Evolutionary conservation across 2,797 vertebrate species (phyloP), one percentile per base, ranked within the genome.

Genomic region (Austrolebias charrua): DNA sequence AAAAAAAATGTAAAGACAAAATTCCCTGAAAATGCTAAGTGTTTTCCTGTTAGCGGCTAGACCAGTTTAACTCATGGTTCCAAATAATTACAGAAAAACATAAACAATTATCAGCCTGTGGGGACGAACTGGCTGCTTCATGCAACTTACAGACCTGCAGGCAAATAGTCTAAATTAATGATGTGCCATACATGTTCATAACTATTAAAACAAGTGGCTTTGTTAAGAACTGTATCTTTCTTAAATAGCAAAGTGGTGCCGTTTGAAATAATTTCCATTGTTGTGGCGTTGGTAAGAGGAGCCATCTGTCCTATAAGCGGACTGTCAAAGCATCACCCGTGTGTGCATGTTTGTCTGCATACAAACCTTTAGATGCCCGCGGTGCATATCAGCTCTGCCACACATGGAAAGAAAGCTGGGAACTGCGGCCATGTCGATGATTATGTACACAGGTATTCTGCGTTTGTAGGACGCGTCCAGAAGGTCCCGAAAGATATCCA

Each of bases 401-500:
- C 98, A 99, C 98, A 99, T 99, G 84, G 94, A 93, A 16, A 99
- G 93, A 84, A 99, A 99, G 68, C 94, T 89, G 68, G 94, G 93
- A 62, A 98, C 88, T 0, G 94, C 93, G 1, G 90, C 91, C 50
- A 90, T 90, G 5, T 98, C 96, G 24, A 98, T 68, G 18, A 99
- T 97, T 78, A 99, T 95, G 86, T 99, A 99, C 31, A 98, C 92
- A 0, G 95, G 94, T 62, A 98, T 92, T 73, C 86, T 96, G 76
- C 97, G 94, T 88, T 91, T 97, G 81, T 94, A 97, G 55, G 92
- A 84, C 0, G 94, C 95, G 0, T 99, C 97, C 75, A 99, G 85
- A 49, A 99, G 90, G 77, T 99, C 98, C 60, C 95, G 96, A 84
- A 98, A 98, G 87, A 99, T 99, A 85, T 99, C 98, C 20, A 98